phyloP scores from a whole-genome alignment of 2,797 vertebrate species.

The Mus spretus region DNA sequence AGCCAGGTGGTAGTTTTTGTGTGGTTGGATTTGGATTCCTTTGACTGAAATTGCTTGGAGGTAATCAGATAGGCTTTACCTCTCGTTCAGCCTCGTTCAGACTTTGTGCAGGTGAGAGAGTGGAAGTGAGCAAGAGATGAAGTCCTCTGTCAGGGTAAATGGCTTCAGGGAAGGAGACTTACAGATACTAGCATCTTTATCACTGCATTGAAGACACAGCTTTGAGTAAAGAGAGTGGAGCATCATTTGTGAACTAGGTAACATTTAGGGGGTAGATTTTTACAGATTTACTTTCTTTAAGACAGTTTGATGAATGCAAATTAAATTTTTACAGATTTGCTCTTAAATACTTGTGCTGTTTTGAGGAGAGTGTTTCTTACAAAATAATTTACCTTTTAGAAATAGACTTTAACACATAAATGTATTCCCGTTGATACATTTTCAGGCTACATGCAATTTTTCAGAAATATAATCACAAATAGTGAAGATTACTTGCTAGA shows the following conservation, averaged over 20 bases:
- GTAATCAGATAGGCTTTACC: background rate
- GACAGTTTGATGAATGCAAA: background rate
- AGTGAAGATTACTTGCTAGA: constrained; percentile 16
- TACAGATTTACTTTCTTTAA: constrained; percentile 45
- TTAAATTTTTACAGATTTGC: constrained; percentile 44
- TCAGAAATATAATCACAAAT: constrained; percentile 47
- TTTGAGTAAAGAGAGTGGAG: background rate
- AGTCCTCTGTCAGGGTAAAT: constrained; percentile 78
- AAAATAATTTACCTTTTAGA: constrained; percentile 58
- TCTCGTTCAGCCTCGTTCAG: background rate
- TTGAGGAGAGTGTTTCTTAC: background rate
- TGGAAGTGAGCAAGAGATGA: constrained; percentile 75
- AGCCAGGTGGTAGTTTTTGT: background rate
- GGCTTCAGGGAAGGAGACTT: constrained; percentile 83
- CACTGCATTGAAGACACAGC: constrained; percentile 55
- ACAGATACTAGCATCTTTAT: constrained; percentile 79
- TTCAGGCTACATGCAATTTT: constrained; percentile 44
- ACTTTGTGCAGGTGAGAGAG: constrained; percentile 83
- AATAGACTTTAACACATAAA: constrained; percentile 13
- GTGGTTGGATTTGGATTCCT: constrained; percentile 24
- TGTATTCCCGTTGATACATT: constrained; percentile 22
- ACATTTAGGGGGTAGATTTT: background rate
- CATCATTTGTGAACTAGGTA: constrained; percentile 22
- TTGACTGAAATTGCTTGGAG: constrained; percentile 33
- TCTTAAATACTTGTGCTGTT: constrained; percentile 42